Percentiles rank a stretch among this genome's conserved stretches.
Conservation (phyloP, 2,113 vertebrate genomes). For the Rhombomys opimus region DNA sequence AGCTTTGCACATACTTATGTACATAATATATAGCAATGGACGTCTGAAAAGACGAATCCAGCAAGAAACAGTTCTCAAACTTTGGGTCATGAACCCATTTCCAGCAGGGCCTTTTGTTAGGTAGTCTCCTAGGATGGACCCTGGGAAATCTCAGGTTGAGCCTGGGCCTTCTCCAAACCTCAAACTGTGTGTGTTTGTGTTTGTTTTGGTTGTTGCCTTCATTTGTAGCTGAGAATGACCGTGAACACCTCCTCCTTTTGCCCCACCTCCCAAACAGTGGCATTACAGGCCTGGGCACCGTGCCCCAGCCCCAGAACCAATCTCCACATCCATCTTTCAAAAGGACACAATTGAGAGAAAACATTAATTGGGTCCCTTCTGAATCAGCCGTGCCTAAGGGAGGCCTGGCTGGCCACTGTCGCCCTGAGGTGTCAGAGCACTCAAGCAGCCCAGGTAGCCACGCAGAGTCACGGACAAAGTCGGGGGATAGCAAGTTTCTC, state of each 20-base stretch:
- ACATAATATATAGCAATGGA: neutral
- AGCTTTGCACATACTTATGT: conserved; percentile 21
- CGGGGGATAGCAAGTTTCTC: neutral
- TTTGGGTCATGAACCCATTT: conserved; percentile 11
- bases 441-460: neutral
- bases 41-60: conserved; percentile 63
- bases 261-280: neutral
- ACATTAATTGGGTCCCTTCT: conserved; percentile 26
- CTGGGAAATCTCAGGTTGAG: neutral
- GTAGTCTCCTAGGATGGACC: neutral
- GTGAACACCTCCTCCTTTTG: neutral
- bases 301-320: neutral
- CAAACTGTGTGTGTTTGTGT: neutral
- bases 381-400: conserved; percentile 25
- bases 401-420: neutral
- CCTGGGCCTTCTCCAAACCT: neutral
- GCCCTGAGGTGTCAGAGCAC: neutral
- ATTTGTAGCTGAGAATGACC: neutral
- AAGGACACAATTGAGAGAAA: conserved; percentile 45
- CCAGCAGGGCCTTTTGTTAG: neutral
- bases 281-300: neutral
- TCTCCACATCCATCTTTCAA: conserved; percentile 4
- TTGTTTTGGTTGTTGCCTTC: neutral
- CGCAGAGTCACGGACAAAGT: neutral
- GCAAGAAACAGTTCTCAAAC: conserved; percentile 47